These are phyloP conservation scores for Pseudanteris insignis DNA, from an alignment of 2,888 invertebrate genomes.

Conservation along the genomic window DNA sequence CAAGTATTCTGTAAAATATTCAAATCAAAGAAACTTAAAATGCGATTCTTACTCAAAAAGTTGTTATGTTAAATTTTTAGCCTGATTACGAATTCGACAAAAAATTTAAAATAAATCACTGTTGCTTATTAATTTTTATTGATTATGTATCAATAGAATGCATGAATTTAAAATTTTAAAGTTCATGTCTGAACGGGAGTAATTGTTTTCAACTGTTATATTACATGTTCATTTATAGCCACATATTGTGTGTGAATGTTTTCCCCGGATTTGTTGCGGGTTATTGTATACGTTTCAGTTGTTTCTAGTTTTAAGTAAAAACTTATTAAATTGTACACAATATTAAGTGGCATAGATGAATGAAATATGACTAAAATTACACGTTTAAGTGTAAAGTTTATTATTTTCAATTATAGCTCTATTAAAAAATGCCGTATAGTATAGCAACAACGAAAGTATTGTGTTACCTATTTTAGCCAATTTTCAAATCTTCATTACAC, in stretches of 20 bases:
- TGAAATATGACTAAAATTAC: background rate
- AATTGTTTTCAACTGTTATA: slow-evolving; percentile 7
- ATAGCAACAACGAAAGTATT: too few relatives aligned
- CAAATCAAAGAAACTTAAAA: too few relatives aligned
- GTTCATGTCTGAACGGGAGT: slow-evolving; percentile 1
- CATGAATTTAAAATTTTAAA: slow-evolving; percentile 5
- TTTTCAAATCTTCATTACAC: too few relatives aligned
- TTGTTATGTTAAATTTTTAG: background rate
- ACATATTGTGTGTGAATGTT: slow-evolving; percentile 21
- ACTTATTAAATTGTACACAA: background rate
- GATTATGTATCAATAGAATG: background rate
- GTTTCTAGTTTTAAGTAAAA: slow-evolving; percentile 4
- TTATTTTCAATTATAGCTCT: too few relatives aligned
- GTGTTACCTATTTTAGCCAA: too few relatives aligned
- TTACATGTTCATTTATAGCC: slow-evolving; percentile 7
- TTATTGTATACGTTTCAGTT: slow-evolving; percentile 17
- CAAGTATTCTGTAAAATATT: too few relatives aligned
- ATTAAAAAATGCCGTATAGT: too few relatives aligned
- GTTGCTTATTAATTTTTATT: background rate
- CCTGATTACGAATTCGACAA: slow-evolving; percentile 39
- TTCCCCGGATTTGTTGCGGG: slow-evolving; percentile 42
- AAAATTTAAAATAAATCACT: slow-evolving; percentile 1
- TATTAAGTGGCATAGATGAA: background rate
- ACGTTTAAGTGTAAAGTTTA: background rate
- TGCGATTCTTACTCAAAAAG: too few relatives aligned